Conservation (phyloP, 2,797 vertebrate species). For the Rhinogobio ventralis region DNA sequence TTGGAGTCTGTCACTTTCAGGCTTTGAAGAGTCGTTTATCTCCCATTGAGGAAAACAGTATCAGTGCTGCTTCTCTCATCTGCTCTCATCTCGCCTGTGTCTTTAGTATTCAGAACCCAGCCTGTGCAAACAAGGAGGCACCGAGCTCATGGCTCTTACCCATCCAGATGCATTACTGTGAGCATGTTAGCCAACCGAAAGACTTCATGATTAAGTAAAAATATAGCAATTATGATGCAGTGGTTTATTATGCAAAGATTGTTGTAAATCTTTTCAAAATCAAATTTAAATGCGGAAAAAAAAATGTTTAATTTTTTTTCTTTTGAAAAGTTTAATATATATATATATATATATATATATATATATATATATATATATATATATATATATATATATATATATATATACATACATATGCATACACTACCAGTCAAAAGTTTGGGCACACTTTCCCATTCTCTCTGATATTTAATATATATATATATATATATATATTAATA, state of each 20-base stretch:
- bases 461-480: too few relatives aligned
- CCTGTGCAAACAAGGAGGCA: slow-evolving; percentile 2
- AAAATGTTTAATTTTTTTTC: too few relatives aligned
- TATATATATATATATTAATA: too few relatives aligned
- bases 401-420: too few relatives aligned
- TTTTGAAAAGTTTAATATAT: too few relatives aligned
- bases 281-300: too few relatives aligned
- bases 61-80: slow-evolving; percentile 29
- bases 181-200: neutral
- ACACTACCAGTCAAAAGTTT: too few relatives aligned
- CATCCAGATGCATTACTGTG: slow-evolving; percentile 1
- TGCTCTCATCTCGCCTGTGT: neutral
- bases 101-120: slow-evolving; percentile 32
- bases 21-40: slow-evolving; percentile 30
- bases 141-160: neutral
- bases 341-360: too few relatives aligned
- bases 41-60: slow-evolving; percentile 38
- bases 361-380: too few relatives aligned
- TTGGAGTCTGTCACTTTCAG: slow-evolving; percentile 56
- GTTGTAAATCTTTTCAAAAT: neutral
- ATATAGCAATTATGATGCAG: neutral
- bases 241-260: neutral
- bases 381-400: too few relatives aligned
- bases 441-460: too few relatives aligned
- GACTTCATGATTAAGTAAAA: neutral